Evolutionary conservation across 2,888 invertebrate genomes (phyloP).

Genomic region (Dorcus parallelipipedus): DNA sequence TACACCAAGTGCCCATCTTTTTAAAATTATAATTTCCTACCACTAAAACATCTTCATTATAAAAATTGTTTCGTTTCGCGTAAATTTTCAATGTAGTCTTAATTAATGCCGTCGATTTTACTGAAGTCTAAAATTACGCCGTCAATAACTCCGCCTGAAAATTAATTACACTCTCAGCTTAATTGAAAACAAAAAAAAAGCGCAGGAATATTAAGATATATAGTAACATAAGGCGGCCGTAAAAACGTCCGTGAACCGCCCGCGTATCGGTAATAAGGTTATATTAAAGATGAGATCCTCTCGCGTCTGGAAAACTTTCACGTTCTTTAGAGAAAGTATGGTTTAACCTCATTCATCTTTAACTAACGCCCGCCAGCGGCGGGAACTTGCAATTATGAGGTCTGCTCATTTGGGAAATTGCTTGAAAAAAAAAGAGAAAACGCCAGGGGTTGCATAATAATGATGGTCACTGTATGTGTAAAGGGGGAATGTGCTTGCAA

Average conservation of each 20-base stretch:
- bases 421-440: neutral
- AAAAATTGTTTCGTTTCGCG: too few relatives aligned
- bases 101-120: too few relatives aligned
- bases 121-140: too few relatives aligned
- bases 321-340: constrained; percentile 26
- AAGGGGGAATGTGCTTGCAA: too few relatives aligned
- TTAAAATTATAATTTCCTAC: too few relatives aligned
- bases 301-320: constrained; percentile 25
- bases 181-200: neutral
- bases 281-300: constrained; percentile 21
- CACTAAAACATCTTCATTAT: too few relatives aligned
- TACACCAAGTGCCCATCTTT: too few relatives aligned
- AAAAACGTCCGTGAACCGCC: constrained; percentile 11
- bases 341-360: constrained; percentile 28
- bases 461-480: too few relatives aligned
- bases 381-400: neutral
- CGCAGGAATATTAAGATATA: neutral
- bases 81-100: too few relatives aligned
- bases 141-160: too few relatives aligned
- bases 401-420: neutral
- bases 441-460: neutral
- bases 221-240: neutral
- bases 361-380: neutral
- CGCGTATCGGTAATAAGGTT: constrained; percentile 15
- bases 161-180: too few relatives aligned